phyloP scores from a whole-genome alignment of 2,888 invertebrate genomes.

The Marronus borbonicus region DNA sequence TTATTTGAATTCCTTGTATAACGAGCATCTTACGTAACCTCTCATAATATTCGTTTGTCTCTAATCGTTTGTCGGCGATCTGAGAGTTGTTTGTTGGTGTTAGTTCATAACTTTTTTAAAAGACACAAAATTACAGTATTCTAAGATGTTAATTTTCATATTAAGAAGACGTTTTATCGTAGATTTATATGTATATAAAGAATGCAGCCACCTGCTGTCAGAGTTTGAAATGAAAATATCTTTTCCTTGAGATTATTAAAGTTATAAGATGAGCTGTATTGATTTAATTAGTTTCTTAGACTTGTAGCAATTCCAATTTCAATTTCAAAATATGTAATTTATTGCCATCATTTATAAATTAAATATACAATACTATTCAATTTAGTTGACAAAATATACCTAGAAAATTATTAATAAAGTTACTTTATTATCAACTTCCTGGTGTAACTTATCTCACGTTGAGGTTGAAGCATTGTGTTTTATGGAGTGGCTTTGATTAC shows the following conservation, averaged over 20 bases:
- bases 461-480: no score
- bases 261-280: neutral
- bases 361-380: no score
- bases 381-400: no score
- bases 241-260: neutral
- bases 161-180: conserved; percentile 2
- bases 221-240: neutral
- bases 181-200: neutral
- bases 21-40: conserved; percentile 28
- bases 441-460: no score
- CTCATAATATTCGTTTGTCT: neutral
- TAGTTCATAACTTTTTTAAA: neutral
- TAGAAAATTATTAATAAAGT: no score
- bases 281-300: neutral
- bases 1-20: conserved; percentile 29
- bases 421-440: no score
- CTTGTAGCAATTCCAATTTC: neutral
- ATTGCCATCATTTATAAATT: no score
- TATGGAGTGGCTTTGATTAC: no score
- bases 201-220: neutral
- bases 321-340: neutral
- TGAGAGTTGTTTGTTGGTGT: neutral
- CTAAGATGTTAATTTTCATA: conserved; percentile 6
- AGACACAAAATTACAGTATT: neutral
- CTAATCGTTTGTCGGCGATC: neutral